These are phyloP conservation scores for Plebejus anna DNA, from an alignment of 2,888 invertebrate species.

Conservation along the genomic window DNA sequence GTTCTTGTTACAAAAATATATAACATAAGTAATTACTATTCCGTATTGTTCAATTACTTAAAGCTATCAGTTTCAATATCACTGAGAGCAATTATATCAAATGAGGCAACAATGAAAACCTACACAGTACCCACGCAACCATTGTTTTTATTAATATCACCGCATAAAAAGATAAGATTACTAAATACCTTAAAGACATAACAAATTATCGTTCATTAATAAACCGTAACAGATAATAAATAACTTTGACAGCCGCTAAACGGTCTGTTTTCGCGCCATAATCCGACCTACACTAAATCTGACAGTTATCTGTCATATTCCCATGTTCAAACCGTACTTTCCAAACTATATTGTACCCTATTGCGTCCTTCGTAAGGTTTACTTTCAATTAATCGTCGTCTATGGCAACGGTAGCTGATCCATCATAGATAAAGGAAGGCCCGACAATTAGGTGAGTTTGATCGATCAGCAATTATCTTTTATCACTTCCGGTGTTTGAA, in stretches of 20 bases:
- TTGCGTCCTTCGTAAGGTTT: background rate
- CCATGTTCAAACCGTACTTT: constrained; percentile 30
- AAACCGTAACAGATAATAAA: constrained; percentile 26
- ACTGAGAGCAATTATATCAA: background rate
- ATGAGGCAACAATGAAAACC: constrained; percentile 14
- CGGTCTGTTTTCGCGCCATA: constrained; percentile 31
- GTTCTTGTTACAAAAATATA: too few relatives aligned
- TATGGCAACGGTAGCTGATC: constrained; percentile 49
- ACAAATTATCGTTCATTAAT: constrained; percentile 22
- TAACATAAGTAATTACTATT: background rate
- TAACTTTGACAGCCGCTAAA: constrained; percentile 29
- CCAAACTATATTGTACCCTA: constrained; percentile 12
- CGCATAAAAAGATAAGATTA: constrained; percentile 22
- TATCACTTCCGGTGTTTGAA: constrained; percentile 31
- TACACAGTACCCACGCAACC: background rate
- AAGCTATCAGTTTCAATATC: background rate
- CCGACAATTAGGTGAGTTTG: constrained; percentile 47
- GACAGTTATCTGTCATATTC: constrained; percentile 37
- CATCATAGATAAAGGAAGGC: constrained; percentile 47
- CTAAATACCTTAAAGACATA: constrained; percentile 20
- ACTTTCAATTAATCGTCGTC: background rate
- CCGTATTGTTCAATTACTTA: background rate
- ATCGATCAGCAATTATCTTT: constrained; percentile 46
- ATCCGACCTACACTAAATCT: constrained; percentile 32
- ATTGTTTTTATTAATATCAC: constrained; percentile 12